Conservation (phyloP, 2,888 invertebrate genomes). For the Coelopa pilipes region DNA sequence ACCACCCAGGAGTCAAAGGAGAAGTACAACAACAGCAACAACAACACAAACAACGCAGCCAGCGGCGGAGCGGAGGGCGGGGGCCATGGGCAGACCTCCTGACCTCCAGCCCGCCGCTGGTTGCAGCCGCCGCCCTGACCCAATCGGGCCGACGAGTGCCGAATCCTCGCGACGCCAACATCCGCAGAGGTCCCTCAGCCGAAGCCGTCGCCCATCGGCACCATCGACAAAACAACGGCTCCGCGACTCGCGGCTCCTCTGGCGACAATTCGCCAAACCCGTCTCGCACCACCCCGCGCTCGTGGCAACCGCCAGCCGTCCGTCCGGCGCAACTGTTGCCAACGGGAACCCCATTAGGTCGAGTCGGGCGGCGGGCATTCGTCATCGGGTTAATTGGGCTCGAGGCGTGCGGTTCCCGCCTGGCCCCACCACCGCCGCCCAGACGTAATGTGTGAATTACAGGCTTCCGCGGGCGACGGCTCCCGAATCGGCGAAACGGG, state of each 20-base stretch:
- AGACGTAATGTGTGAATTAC: background rate
- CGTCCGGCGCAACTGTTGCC: constrained; percentile 22
- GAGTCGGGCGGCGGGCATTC: background rate
- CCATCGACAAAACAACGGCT: constrained; percentile 23
- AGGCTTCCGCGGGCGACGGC: background rate
- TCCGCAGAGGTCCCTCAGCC: too few relatives aligned
- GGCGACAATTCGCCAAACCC: background rate
- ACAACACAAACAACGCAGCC: constrained; percentile 2
- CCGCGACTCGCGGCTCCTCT: background rate
- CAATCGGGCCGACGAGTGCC: too few relatives aligned
- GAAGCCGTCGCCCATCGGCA: background rate
- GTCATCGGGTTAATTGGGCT: background rate
- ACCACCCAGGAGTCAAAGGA: too few relatives aligned
- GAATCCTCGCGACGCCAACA: too few relatives aligned
- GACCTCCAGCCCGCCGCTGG: too few relatives aligned
- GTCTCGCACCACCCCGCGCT: background rate
- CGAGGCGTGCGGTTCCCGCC: background rate
- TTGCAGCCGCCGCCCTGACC: too few relatives aligned
- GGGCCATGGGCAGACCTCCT: too few relatives aligned
- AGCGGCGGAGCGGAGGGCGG: background rate
- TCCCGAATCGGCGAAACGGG: background rate
- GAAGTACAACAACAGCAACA: constrained; percentile 27
- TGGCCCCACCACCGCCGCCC: background rate
- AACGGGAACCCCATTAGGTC: background rate
- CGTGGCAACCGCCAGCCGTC: background rate